These are phyloP conservation scores for cattle (Bos taurus) DNA, from an alignment of 2,113 vertebrate genomes.

Conservation along the genomic window ARS-UCD2.0 NC_037349.1:55388501-55389000, in stretches of 20 bases:
- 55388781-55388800: not conserved
- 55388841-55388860: not conserved
- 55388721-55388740: not conserved
- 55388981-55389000: not conserved
- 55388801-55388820: not conserved
- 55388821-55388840: not conserved
- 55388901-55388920: rapidly evolving
- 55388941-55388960: not conserved
- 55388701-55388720: rapidly evolving
- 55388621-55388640: not conserved
- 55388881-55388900: not conserved
- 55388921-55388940: not conserved
- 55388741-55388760: not conserved
- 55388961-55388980: not conserved
- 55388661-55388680: not conserved
- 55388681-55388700: not conserved
- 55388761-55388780: rapidly evolving
- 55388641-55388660: not conserved
- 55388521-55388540: not conserved
- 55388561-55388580: not conserved
- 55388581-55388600: not conserved
- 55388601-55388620: not conserved
- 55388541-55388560: not conserved
- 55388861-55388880: not conserved
- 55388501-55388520: not conserved